A percentile compares a stretch with the other conserved stretches of the same genome.
Evolutionary conservation across 2,113 vertebrate species (phyloP).

Genomic region (Ovis aries): DNA sequence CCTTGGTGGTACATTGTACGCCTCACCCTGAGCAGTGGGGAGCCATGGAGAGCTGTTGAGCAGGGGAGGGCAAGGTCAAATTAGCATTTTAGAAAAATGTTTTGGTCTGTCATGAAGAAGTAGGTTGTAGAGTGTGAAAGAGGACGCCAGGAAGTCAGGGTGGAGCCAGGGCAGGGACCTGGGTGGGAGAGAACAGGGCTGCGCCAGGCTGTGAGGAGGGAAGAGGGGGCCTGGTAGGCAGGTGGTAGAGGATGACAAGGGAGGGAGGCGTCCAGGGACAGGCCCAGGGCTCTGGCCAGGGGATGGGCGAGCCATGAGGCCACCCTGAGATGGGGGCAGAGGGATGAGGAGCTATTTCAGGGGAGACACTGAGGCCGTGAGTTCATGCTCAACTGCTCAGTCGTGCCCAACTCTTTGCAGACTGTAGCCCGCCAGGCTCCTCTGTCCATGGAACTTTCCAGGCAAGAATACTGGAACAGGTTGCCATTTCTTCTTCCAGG

Average conservation of each 20-base stretch:
- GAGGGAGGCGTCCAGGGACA: neutral
- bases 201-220: neutral
- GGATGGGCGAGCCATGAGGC: neutral
- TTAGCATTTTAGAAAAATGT: neutral
- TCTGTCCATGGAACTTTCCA: neutral
- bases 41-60: neutral
- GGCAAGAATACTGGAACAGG: neutral
- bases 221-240: no score
- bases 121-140: neutral
- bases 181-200: neutral
- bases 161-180: neutral
- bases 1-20: accelerated
- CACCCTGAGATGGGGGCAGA: neutral
- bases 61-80: neutral
- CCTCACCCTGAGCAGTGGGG: neutral
- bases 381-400: neutral
- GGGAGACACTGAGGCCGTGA: neutral
- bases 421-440: neutral
- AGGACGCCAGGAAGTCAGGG: neutral
- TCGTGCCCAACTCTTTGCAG: neutral
- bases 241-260: neutral
- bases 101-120: neutral
- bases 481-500: neutral
- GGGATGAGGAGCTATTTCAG: neutral
- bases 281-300: neutral